Evolutionary conservation across 2,113 vertebrate species (phyloP).

Genomic region (Anser brachyrhynchus): DNA sequence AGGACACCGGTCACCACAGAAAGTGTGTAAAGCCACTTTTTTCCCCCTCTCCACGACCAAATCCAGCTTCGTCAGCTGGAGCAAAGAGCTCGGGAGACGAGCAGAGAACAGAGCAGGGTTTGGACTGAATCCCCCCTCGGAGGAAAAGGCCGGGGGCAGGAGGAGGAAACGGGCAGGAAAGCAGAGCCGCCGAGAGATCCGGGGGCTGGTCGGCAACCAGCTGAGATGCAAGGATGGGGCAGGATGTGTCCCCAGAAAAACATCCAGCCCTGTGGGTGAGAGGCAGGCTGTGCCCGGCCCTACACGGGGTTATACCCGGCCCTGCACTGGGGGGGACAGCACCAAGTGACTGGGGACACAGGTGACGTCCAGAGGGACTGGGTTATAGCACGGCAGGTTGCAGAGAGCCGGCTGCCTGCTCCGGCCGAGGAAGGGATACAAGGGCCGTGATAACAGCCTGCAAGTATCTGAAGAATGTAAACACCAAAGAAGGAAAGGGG

Average conservation of each 20-base stretch:
- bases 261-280: rapidly evolving
- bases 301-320: background rate
- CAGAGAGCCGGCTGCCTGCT: conserved; percentile 30
- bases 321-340: background rate
- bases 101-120: background rate
- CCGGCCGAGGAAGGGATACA: conserved; percentile 13
- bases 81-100: background rate
- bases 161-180: conserved; percentile 53
- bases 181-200: background rate
- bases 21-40: background rate
- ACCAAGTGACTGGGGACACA: background rate
- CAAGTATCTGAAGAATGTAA: conserved; percentile 73
- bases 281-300: rapidly evolving
- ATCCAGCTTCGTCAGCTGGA: background rate
- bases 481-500: conserved; percentile 71
- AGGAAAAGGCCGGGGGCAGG: background rate
- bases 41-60: background rate
- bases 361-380: background rate
- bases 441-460: conserved; percentile 60
- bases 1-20: background rate
- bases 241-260: conserved; percentile 20
- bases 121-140: background rate
- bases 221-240: background rate
- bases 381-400: conserved; percentile 27
- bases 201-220: background rate